These are phyloP conservation scores for Dione juno DNA, from an alignment of 2,888 invertebrate genomes.

Conservation along the genomic window DNA sequence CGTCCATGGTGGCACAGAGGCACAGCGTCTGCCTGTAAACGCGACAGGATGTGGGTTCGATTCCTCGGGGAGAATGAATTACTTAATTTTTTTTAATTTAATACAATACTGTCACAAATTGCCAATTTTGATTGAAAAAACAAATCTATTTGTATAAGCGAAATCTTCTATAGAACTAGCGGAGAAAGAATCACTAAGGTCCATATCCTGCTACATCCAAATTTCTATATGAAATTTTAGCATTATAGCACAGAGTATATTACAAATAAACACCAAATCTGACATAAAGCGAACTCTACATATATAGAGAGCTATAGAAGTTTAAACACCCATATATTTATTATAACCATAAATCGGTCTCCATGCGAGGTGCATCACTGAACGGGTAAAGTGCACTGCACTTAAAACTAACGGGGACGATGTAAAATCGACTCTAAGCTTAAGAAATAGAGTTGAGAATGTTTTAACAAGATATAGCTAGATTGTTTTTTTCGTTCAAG, in stretches of 20 bases:
- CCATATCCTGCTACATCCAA: no score
- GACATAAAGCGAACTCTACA: constrained; percentile 36
- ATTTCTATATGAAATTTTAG: background rate
- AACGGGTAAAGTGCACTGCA: constrained; percentile 75
- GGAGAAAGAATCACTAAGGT: no score
- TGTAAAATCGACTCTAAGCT: constrained; percentile 47
- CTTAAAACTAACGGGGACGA: constrained; percentile 54
- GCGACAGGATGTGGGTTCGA: no score
- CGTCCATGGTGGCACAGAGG: no score
- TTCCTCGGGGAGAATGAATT: no score
- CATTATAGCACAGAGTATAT: background rate
- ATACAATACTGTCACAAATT: no score
- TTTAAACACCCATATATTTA: constrained; percentile 81
- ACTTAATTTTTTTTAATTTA: no score
- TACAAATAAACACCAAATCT: constrained; percentile 8
- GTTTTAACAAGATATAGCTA: background rate
- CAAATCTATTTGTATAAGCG: no score
- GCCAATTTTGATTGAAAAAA: no score
- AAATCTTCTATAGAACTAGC: no score
- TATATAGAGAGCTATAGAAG: constrained; percentile 66
- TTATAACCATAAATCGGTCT: constrained; percentile 81
- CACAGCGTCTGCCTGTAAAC: no score
- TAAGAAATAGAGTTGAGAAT: constrained; percentile 40
- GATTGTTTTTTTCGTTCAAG: constrained; percentile 50
- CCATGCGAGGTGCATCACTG: constrained; percentile 73